Base-by-base conservation (phyloP, 2,888 invertebrate genomes). In the Brachyptera putata region DNA sequence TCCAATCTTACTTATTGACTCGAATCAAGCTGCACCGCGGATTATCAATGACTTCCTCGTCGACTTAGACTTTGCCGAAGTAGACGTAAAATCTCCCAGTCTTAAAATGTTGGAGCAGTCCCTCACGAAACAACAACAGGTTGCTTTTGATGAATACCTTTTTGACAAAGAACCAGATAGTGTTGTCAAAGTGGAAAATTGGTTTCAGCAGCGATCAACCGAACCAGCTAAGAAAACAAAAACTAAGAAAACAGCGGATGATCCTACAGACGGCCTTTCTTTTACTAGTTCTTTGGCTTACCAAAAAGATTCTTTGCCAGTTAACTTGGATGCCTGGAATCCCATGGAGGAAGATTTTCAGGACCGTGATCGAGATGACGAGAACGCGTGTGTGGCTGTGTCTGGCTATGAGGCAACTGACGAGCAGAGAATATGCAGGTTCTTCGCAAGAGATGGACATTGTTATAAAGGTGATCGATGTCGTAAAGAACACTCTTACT, bases 311-410 rank as follows among this genome's bases (percentile, higher is more conserved):
- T n/a, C 18, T 11, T 9, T 7, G 21, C 39, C 21, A 4, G 14
- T 11, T 16, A n/a, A 57, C 14, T 14, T 26, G 16, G 41, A 57
- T 4, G 30, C 30, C 16, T 58, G 55, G 57, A 22, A 61, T 21
- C 61, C 61, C 14, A 61, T 61, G 61, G 13, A 36, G 0, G 61
- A 61, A 11, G 61, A 57, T 18, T 55, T 39, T 25, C 41, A 55
- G 24, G 41, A 18, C 7, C 18, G 34, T 4, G 39, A 61, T 9
- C 34, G 46, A n/a, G 57, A 61, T 39, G 61, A 58, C 21, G 61
- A 61, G 46, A 56, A 61, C 26, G 46, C 55, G 1, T 36, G 55
- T n/a, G 37, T 58, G 26, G 57, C 39, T n/a, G 61, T 61, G 2
- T 39, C 58, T n/a, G 61, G 61, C 1, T 61, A 58, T 41, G 49